Evolutionary conservation across 2,113 vertebrate genomes (phyloP), one percentile per base, ranked within the genome.

Genomic region (Gymnocephalus cernua): DNA sequence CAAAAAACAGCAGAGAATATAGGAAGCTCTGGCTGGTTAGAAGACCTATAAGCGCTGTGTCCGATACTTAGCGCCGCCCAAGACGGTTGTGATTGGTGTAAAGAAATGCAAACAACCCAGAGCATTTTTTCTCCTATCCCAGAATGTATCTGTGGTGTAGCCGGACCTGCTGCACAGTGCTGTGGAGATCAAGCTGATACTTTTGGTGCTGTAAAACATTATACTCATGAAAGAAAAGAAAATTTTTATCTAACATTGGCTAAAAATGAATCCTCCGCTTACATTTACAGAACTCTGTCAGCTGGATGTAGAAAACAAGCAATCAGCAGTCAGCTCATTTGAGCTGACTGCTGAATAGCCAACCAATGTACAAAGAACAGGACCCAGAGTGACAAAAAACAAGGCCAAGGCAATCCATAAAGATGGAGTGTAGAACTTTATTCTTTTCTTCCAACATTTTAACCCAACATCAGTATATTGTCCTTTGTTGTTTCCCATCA

Each of bases 1-100:
- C 2, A 41, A 41, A 41, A 41, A 79, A 75, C 50, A 68, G 65
- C 25, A 53, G 57, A 68, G 35, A 76, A 45, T 15, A n/a, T 27
- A 65, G 25, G 50, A 77, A n/a, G n/a, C n/a, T n/a, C n/a, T n/a
- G n/a, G n/a, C n/a, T n/a, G n/a, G n/a, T n/a, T n/a, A n/a, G n/a
- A n/a, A n/a, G n/a, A n/a, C n/a, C n/a, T n/a, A n/a, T n/a, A n/a
- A n/a, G n/a, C n/a, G 5, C 32, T 32, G 32, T 5, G 32, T 32
- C 6, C 32, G 1, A 32, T 6, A 32, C 1, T 32, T 32, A 32
- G 32, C 32, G 6, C 32, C 1, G 32, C 32, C 5, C 6, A 32
- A 32, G 32, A 32, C 6, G 32, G 32, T 32, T 32, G 32, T 32
- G 32, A 32, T 32, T 32, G 32, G 32, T 32, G 32, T 32, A 32